A percentile compares a stretch with the other conserved stretches of the same genome.
Conservation (phyloP, 2,113 vertebrate species). For the Dromas ardeola region DNA sequence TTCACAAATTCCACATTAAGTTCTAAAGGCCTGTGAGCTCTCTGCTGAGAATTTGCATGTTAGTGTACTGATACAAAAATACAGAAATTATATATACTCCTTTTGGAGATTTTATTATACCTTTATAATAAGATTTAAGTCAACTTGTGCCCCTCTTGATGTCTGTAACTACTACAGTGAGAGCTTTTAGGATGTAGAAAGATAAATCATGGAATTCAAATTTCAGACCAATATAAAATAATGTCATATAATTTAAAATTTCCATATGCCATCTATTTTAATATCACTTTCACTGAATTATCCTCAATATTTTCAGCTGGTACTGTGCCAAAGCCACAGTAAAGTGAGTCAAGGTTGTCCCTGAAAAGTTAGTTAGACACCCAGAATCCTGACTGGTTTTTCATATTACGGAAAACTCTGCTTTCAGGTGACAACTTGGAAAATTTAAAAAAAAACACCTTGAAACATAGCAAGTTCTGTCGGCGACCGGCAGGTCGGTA, state of each 20-base stretch:
- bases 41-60: not conserved
- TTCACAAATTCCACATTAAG: not conserved
- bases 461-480: not conserved
- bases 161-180: not conserved
- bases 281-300: not conserved
- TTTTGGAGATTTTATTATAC: not conserved
- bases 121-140: not conserved
- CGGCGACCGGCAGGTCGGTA: too few species aligned
- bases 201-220: not conserved
- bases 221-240: not conserved
- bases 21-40: not conserved
- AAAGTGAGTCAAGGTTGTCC: not conserved
- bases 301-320: not conserved
- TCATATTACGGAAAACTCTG: not conserved
- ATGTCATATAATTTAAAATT: not conserved
- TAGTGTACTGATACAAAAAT: not conserved
- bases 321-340: not conserved
- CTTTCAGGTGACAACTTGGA: not conserved
- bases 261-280: not conserved
- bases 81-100: not conserved
- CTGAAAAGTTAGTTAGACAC: not conserved
- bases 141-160: not conserved
- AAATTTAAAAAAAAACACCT: not conserved
- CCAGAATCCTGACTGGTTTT: not conserved
- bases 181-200: not conserved